phyloP scores from a whole-genome alignment of 2,113 vertebrate species.

The Boleophthalmus pectinirostris region DNA sequence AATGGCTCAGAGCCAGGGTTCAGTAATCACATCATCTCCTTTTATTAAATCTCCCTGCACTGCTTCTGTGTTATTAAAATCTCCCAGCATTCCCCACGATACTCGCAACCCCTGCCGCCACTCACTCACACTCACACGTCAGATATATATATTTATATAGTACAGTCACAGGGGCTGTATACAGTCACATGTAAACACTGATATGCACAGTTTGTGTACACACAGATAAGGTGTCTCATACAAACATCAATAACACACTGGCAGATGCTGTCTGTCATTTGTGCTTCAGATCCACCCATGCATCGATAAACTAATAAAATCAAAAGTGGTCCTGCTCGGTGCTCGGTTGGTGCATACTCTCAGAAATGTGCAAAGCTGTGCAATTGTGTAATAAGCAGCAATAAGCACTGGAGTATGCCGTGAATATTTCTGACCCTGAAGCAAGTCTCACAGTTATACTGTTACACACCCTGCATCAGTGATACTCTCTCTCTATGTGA shows the following conservation, averaged over 20 bases:
- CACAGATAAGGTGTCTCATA: constrained; percentile 58
- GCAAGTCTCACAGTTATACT: constrained; percentile 42
- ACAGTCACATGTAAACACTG: constrained; percentile 56
- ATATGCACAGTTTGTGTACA: constrained; percentile 68
- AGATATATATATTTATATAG: constrained; percentile 23
- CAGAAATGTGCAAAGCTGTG: constrained; percentile 25
- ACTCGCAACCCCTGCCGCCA: constrained; percentile 73
- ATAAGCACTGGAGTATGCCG: constrained; percentile 1
- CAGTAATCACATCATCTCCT: constrained; percentile 93
- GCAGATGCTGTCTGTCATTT: constrained; percentile 67
- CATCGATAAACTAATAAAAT: constrained; percentile 45
- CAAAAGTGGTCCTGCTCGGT: constrained; percentile 33
- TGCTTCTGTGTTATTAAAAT: constrained; percentile 96
- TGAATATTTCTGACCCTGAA: constrained; percentile 16
- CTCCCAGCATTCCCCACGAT: constrained; percentile 87
- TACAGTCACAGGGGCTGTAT: constrained; percentile 49
- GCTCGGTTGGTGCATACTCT: constrained; percentile 23
- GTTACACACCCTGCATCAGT: constrained; percentile 34
- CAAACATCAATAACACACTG: constrained; percentile 71
- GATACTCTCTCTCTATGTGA: constrained; percentile 31
- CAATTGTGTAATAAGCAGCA: constrained; percentile 9
- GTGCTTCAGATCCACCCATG: constrained; percentile 36
- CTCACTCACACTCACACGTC: constrained; percentile 58
- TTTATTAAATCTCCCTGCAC: constrained; percentile 94
- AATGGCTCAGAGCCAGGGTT: constrained; percentile 87